These are phyloP conservation scores for Cichladusa arquata DNA, from an alignment of 2,113 vertebrate species.

Conservation along the genomic window DNA sequence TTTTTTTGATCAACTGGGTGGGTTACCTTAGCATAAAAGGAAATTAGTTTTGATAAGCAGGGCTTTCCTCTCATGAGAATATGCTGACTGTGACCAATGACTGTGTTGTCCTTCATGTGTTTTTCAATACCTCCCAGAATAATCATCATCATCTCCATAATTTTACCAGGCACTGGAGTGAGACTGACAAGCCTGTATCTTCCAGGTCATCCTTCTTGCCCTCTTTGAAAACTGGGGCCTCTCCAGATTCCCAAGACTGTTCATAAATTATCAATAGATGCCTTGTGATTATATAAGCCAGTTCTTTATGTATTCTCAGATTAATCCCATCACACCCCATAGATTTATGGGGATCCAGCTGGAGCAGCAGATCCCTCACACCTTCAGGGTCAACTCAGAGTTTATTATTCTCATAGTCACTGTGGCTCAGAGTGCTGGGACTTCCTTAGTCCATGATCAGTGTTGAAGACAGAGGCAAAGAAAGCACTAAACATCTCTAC, in stretches of 20 bases:
- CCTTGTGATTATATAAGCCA: not conserved
- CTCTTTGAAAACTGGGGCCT: not conserved
- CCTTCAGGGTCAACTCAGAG: not conserved
- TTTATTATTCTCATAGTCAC: not conserved
- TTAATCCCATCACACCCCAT: not conserved
- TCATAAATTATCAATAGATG: not conserved
- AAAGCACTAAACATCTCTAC: not conserved
- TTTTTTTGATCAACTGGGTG: not conserved
- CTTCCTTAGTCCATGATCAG: not conserved
- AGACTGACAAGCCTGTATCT: not conserved
- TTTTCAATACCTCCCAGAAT: not conserved
- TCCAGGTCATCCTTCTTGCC: not conserved
- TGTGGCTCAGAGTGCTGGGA: not conserved
- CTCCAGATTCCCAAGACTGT: not conserved
- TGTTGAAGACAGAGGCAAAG: not conserved
- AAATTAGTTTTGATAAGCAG: not conserved
- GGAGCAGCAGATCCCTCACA: not conserved
- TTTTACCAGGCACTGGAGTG: not conserved
- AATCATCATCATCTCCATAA: not conserved
- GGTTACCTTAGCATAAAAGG: not conserved
- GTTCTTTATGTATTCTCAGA: not conserved
- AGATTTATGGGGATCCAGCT: not conserved
- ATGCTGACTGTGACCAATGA: not conserved
- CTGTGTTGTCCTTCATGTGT: not conserved
- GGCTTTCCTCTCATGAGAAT: not conserved